Evolutionary conservation across 2,888 invertebrate genomes (phyloP), one percentile per base, ranked within the genome.

Genomic region (Ichneumon xanthorius): DNA sequence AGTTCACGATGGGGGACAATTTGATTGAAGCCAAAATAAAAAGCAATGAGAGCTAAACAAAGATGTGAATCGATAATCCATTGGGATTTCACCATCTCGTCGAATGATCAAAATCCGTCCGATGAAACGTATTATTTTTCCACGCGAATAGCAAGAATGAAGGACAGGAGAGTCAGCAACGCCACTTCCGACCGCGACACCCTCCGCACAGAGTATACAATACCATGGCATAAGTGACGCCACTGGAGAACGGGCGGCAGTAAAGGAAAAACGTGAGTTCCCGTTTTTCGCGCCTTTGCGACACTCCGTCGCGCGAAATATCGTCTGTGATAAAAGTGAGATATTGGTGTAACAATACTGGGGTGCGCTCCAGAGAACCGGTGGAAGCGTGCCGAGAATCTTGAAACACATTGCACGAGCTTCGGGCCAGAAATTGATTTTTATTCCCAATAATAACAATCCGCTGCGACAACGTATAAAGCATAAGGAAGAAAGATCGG

Each of bases 361-460:
- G 26, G 16, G 11, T 0, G 45, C 2, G 30, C 70, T 11, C 22
- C 14, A 50, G 30, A 16, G 48, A 22, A 70, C 45, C 53, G 26
- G 33, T 9, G 19, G 22, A n/a, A 71, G 50, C 71, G 71, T 71
- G 50, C 53, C 33, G 50, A 53, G 53, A 53, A 71, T 71, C n/a
- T 22, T 9, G 50, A 50, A 70, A 19, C 7, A 53, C 26, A 11
- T 53, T 50, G 70, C 48, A 48, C 68, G 26, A 48, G 48, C 22
- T 70, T 16, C 26, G 22, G 22, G 53, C 30, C 4, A n/a, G 53
- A 71, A 71, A 71, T 71, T 71, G 14, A 71, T 30, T 71, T 71
- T 71, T 53, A 71, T 71, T 71, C 30, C 30, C 70, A 5, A 53
- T 71, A 71, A 70, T 48, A 26, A 22, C 6, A 53, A 48, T 71